Evolutionary conservation across 2,113 vertebrate species (phyloP).

Genomic region (Macaca fascicularis): DNA sequence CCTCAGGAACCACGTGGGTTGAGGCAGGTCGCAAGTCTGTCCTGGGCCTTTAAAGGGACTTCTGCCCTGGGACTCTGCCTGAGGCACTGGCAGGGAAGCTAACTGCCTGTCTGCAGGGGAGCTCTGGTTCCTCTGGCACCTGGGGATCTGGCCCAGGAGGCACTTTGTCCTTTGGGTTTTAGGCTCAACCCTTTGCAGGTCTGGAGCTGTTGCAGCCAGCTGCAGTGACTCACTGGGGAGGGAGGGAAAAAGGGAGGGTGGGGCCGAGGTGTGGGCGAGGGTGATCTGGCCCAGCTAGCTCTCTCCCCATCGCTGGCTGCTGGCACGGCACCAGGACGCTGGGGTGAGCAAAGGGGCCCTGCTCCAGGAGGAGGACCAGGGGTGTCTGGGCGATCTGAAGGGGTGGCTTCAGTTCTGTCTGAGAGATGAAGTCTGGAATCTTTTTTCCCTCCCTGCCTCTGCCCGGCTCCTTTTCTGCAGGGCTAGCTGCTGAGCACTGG

Average conservation of each 20-base stretch:
- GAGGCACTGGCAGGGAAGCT: neutral
- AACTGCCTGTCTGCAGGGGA: neutral
- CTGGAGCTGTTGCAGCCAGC: constrained; percentile 35
- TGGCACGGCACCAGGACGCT: constrained; percentile 61
- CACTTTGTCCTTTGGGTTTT: neutral
- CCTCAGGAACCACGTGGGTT: neutral
- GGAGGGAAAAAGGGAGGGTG: constrained; percentile 56
- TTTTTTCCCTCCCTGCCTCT: neutral
- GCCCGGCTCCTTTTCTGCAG: neutral
- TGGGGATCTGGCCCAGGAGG: neutral
- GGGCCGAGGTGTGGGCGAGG: constrained; percentile 20
- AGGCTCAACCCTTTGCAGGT: constrained; percentile 22
- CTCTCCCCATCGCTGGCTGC: neutral
- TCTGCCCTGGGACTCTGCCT: neutral
- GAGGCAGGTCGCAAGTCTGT: neutral
- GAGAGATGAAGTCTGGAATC: neutral
- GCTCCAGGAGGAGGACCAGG: constrained; percentile 1
- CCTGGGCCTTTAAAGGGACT: neutral
- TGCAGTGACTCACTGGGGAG: constrained; percentile 51
- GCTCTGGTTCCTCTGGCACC: neutral
- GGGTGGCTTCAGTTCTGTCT: neutral
- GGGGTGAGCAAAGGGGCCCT: constrained; percentile 21
- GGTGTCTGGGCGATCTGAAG: neutral
- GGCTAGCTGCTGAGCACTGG: neutral
- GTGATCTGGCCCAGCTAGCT: neutral